Evolutionary conservation across 2,797 vertebrate species (phyloP).

Genomic region (Hypotaenidia philippensis): DNA sequence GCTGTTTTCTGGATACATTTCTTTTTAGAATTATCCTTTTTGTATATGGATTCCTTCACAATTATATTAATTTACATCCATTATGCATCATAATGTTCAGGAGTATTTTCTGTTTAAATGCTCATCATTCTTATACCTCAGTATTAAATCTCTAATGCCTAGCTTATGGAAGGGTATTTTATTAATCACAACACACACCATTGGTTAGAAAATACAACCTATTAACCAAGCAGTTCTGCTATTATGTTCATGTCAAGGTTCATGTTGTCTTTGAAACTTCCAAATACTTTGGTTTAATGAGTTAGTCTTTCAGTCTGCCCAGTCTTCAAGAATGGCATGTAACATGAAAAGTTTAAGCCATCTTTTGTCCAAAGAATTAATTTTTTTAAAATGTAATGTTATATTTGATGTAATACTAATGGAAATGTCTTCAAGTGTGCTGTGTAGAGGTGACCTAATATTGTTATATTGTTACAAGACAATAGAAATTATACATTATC

Average conservation of each 20-base stretch:
- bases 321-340: background rate
- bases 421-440: background rate
- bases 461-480: background rate
- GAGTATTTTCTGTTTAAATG: background rate
- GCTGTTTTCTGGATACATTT: background rate
- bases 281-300: background rate
- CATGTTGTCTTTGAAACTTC: background rate
- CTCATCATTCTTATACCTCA: background rate
- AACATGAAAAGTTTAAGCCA: background rate
- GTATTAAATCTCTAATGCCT: background rate
- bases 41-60: background rate
- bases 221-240: constrained; percentile 26
- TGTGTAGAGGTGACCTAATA: background rate
- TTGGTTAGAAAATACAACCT: background rate
- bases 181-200: background rate
- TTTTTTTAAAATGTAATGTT: background rate
- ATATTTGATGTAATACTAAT: background rate
- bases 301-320: background rate
- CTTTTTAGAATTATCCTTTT: background rate
- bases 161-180: background rate
- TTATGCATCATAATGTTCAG: background rate
- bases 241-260: background rate
- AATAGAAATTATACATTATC: background rate
- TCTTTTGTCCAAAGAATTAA: background rate
- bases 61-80: background rate